Evolutionary conservation across 2,888 invertebrate species (phyloP).

Genomic region (Pristionchus entomophagus): DNA sequence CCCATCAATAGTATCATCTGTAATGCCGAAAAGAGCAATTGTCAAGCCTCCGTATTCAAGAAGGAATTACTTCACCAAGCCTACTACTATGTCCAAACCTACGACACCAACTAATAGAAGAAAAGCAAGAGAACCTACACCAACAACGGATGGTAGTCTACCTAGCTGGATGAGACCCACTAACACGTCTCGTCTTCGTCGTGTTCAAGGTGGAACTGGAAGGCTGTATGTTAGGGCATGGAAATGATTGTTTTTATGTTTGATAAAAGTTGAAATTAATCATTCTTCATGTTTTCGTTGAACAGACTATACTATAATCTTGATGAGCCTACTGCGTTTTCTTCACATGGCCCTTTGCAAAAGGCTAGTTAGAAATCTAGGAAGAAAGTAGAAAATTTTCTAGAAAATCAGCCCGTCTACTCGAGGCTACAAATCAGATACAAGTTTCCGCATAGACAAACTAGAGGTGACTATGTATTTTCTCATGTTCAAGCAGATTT

Average conservation of each 20-base stretch:
- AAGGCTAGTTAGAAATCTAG: not conserved
- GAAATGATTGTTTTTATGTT: not conserved
- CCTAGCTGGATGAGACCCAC: not conserved
- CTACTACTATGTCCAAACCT: too few relatives aligned
- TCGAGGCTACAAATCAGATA: not conserved
- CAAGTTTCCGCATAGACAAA: not conserved
- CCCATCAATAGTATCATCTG: too few relatives aligned
- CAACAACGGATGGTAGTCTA: not conserved
- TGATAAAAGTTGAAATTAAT: not conserved
- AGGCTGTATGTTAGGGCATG: not conserved
- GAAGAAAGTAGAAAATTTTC: not conserved
- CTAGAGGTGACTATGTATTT: not conserved
- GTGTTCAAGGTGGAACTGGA: too few relatives aligned
- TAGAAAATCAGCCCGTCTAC: not conserved
- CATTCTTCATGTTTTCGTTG: not conserved
- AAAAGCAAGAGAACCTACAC: too few relatives aligned
- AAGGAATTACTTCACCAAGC: too few relatives aligned
- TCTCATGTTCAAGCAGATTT: not conserved
- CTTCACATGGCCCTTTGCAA: not conserved
- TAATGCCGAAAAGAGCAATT: too few relatives aligned
- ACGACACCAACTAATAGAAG: too few relatives aligned
- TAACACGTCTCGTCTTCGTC: too few relatives aligned
- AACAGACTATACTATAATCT: too few relatives aligned
- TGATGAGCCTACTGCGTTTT: not conserved
- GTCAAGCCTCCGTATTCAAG: too few relatives aligned